Evolutionary conservation across 2,113 vertebrate genomes (phyloP), one percentile per base, ranked within the genome.

Genomic region (Pachycephala philippinensis): DNA sequence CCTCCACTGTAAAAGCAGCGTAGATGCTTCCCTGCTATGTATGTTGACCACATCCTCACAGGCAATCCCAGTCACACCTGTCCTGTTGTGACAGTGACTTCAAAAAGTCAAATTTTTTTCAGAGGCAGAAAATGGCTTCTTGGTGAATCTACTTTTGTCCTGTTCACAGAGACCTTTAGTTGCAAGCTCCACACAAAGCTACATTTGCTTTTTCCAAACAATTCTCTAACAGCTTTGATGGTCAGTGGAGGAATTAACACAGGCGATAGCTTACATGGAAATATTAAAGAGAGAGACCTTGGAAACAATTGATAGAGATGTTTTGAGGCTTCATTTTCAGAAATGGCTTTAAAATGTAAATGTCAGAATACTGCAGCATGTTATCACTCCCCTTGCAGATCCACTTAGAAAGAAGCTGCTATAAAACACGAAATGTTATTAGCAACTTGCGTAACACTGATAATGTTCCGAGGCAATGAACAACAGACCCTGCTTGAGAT

Each of bases 381-480:
- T 90, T 89, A 92, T 87, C 61, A 7, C 8, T 57, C 47, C 33
- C 53, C 9, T 0, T 20, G 72, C 84, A 95, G 59, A 82, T 11
- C 45, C 64, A 28, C 44, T 21, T 53, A 56, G 68, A 75, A 47
- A 86, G 64, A 74, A 81, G 72, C 45, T 94, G 71, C 60, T 64
- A 14, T 53, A 64, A 71, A 84, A 31, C n/a, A 33, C 59, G 11
- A 10, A 72, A 75, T 0, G 0, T 47, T 90, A 45, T 17, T 74
- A 89, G 85, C 86, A 75, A 35, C 75, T 97, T 95, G 92, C 0
- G 0, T 54, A 49, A 79, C 74, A 57, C 78, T 72, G 96, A 97
- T 96, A 97, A 94, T 33, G 53, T 64, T 96, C 47, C 44, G 68
- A 71, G 92, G 79, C 79, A 52, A 44, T 59, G 79, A 75, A 82